Base-by-base conservation (phyloP, 2,113 vertebrate genomes). In the Anolis sagrei region DNA sequence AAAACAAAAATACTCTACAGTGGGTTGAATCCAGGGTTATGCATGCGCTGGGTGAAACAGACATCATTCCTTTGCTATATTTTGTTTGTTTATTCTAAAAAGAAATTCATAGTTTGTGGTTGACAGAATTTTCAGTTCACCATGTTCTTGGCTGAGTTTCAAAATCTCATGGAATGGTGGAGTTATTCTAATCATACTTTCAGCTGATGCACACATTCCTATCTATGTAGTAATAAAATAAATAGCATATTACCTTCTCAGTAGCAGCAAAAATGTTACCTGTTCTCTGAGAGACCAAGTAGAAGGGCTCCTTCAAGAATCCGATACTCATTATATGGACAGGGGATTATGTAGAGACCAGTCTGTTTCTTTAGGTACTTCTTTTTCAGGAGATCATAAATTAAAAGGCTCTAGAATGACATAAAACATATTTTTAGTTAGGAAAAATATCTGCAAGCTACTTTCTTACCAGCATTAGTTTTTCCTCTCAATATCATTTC, bases 251-350 rank as follows among this genome's bases (percentile, higher is more conserved):
- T 64, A 72, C 8, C 48, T 49, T 90, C 69, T 68, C 34, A 81
- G 9, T 54, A n/a, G 19, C 54, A 86, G 73, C 89, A 68, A 85
- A 92, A 79, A 49, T 84, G 82, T 90, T 82, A 96, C 95, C 95
- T 95, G 18, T 91, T 95, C 76, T 96, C 92, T 74, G 95, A 94
- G 16, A 96, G 87, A 69, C 96, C 94, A 83, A 96, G 90, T n/a
- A 96, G 90, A 68, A 95, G 88, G 29, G 68, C 83, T 73, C 89
- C 93, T 21, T 95, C 88, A 80, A 95, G 84, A 27, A 96, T 92
- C 66, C 51, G 83, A 76, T 93, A 95, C 86, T 96, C 94, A n/a
- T 95, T 94, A 83, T 91, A 94, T 88, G 90, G 95, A 90, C 95
- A 96, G 62, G 90, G 91, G 83, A 91, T 1, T 0, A 95, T 85